A percentile compares a stretch with the other conserved stretches of the same genome.
Evolutionary conservation across 2,797 vertebrate genomes (phyloP).

Genomic region (Hafferia zeledoni): DNA sequence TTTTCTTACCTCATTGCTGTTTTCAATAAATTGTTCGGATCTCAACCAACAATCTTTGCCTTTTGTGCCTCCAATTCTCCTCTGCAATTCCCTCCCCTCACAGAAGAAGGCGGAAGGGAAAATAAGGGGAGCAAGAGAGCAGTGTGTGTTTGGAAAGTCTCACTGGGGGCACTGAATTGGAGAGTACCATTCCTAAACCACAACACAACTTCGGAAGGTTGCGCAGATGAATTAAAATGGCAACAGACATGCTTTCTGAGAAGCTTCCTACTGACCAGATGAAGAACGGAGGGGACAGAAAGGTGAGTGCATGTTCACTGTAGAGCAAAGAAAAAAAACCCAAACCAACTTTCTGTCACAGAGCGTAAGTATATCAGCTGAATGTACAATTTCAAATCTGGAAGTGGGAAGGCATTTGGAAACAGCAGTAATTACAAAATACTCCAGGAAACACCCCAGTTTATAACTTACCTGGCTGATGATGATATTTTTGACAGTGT

Average conservation of each 20-base stretch:
- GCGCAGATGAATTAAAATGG: not conserved
- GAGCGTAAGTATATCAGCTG: not conserved
- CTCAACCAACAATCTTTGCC: not conserved
- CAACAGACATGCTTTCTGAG: not conserved
- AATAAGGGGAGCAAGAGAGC: not conserved
- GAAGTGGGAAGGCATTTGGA: not conserved
- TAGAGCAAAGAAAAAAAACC: not conserved
- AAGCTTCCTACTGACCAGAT: not conserved
- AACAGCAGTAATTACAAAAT: not conserved
- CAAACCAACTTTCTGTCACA: not conserved
- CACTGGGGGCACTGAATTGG: not conserved
- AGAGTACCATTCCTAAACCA: not conserved
- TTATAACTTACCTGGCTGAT: slow-evolving; percentile 90
- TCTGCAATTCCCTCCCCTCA: not conserved
- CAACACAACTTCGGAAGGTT: not conserved
- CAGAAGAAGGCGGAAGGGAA: not conserved
- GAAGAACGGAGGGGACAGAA: not conserved
- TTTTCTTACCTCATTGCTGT: not conserved
- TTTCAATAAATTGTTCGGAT: not conserved
- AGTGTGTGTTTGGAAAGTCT: not conserved
- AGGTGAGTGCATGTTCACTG: not conserved
- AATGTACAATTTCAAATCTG: not conserved
- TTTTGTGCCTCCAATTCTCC: not conserved
- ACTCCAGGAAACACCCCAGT: not conserved
- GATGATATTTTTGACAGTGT: slow-evolving; percentile 96